Evolutionary conservation across 1,140 invertebrate genomes (phyloP).

Genomic region (Solen grandis): DNA sequence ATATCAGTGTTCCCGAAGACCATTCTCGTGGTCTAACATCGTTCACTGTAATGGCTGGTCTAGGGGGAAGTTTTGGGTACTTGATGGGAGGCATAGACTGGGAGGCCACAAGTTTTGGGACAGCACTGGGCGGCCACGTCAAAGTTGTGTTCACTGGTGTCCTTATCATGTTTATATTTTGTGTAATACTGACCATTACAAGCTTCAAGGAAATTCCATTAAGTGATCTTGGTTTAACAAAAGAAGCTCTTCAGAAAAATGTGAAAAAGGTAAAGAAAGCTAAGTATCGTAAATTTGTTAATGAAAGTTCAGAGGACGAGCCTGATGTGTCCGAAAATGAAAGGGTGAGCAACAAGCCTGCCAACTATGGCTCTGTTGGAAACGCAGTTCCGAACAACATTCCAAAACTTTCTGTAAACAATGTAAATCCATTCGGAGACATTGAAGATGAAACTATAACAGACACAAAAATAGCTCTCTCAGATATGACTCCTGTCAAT

Average conservation of each 20-base stretch:
- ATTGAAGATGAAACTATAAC: no score
- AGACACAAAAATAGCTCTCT: not conserved
- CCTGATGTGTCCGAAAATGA: constrained; percentile 18
- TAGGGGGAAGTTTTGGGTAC: constrained; percentile 96
- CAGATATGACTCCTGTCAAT: not conserved
- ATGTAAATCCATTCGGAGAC: no score
- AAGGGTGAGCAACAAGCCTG: constrained; percentile 20
- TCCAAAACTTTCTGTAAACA: not conserved
- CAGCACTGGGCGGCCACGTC: constrained; percentile 88
- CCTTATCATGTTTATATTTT: constrained; percentile 69
- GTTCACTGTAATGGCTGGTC: constrained; percentile 97
- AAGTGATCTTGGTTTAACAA: constrained; percentile 59
- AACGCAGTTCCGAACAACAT: not conserved
- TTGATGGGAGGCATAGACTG: constrained; percentile 96
- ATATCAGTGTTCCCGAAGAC: constrained; percentile 95
- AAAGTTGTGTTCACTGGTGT: constrained; percentile 86
- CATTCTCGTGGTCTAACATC: constrained; percentile 95
- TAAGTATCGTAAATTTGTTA: constrained; percentile 77
- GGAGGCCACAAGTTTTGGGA: constrained; percentile 88
- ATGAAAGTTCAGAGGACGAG: constrained; percentile 69
- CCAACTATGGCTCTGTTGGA: constrained; percentile 34
- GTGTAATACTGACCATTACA: constrained; percentile 70
- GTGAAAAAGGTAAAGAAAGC: constrained; percentile 78
- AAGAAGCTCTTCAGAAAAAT: constrained; percentile 66
- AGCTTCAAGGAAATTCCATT: constrained; percentile 78